A percentile compares a stretch with the other conserved stretches of the same genome.
Evolutionary conservation across 2,888 invertebrate genomes (phyloP).

Genomic region (Gibbula magus): DNA sequence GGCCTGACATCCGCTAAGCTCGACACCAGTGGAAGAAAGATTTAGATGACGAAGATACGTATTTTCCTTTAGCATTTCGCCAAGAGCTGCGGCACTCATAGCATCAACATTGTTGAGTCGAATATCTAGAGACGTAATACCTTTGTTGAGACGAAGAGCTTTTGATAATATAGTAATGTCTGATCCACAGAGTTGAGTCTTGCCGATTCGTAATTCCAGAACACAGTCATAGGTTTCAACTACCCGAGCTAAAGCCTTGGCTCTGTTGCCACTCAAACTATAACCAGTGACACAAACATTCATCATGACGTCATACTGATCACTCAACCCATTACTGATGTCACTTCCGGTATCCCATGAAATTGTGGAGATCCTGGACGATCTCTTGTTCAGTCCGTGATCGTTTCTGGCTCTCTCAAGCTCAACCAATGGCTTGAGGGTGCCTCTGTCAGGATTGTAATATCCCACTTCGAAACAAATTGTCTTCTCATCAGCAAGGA

Average conservation of each 20-base stretch:
- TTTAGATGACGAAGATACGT: constrained; percentile 61
- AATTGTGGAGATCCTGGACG: constrained; percentile 57
- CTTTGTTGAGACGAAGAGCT: constrained; percentile 55
- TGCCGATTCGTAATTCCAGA: constrained; percentile 68
- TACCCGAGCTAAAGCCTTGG: constrained; percentile 58
- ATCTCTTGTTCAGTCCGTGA: constrained; percentile 50
- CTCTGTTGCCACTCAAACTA: constrained; percentile 57
- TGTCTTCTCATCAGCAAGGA: constrained; percentile 65
- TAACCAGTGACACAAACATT: constrained; percentile 69
- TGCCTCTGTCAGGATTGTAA: constrained; percentile 60
- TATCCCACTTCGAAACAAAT: constrained; percentile 69
- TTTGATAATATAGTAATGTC: constrained; percentile 58
- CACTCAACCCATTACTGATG: constrained; percentile 45
- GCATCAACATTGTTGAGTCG: constrained; percentile 68
- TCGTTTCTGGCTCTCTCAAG: constrained; percentile 61
- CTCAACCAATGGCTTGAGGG: constrained; percentile 65
- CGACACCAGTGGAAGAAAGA: constrained; percentile 68
- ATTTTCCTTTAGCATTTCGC: constrained; percentile 60
- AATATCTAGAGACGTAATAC: constrained; percentile 65
- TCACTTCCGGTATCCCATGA: constrained; percentile 53
- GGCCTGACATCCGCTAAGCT: constrained; percentile 56
- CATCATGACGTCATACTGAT: constrained; percentile 65
- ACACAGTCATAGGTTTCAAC: constrained; percentile 64
- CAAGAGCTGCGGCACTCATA: constrained; percentile 61
- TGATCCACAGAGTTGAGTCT: constrained; percentile 64